A percentile compares a stretch with the other conserved stretches of the same genome.
Evolutionary conservation across 2,888 invertebrate genomes (phyloP).

Genomic region (Omphaloscelis lunosa): DNA sequence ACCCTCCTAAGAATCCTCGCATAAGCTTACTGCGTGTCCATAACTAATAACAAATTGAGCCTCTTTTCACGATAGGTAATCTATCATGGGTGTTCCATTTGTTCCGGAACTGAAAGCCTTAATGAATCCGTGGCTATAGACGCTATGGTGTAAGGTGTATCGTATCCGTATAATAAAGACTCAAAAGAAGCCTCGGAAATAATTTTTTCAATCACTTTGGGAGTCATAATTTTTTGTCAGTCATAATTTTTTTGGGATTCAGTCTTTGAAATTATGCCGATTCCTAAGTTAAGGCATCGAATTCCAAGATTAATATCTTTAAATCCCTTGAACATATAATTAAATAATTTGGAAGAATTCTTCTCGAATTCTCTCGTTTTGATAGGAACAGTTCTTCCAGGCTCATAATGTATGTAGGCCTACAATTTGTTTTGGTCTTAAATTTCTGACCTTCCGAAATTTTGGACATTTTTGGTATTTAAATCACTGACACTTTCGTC

Average conservation of each 20-base stretch:
- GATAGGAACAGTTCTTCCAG: background rate
- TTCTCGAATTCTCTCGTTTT: background rate
- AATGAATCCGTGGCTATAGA: constrained; percentile 10
- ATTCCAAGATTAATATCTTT: background rate
- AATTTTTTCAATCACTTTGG: constrained; percentile 1
- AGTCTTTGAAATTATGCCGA: background rate
- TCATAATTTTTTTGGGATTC: background rate
- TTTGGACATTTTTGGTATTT: background rate
- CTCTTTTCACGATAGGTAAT: constrained; percentile 30
- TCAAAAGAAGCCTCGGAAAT: background rate
- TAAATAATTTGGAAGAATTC: background rate
- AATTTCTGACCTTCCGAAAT: background rate
- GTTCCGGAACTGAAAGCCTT: constrained; percentile 17
- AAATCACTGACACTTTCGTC: constrained; percentile 6
- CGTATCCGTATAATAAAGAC: background rate
- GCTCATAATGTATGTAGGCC: background rate
- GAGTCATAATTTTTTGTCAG: background rate
- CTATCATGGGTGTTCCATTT: constrained; percentile 33
- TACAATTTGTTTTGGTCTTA: background rate
- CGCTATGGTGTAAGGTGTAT: background rate
- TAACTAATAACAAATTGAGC: constrained; percentile 31
- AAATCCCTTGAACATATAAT: background rate
- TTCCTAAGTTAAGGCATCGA: background rate
- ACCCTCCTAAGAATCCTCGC: too few relatives aligned
- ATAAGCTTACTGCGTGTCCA: constrained; percentile 15